Evolutionary conservation across 92 coral and sea anemone species (phyloP).

Genomic region (Galaxea fascicularis): DNA sequence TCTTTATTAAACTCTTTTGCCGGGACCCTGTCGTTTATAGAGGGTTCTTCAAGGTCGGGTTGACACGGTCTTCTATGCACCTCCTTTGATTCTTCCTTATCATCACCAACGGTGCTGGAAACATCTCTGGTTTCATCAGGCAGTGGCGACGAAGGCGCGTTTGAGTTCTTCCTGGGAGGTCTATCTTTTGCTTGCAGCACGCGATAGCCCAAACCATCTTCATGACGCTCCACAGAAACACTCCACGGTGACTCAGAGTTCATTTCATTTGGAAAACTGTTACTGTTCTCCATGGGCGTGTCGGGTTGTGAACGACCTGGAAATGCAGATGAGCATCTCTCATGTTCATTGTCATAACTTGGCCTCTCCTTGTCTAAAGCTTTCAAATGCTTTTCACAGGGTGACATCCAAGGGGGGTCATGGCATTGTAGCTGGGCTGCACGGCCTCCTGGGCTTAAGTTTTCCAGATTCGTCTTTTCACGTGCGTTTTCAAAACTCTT

Average conservation of each 20-base stretch:
- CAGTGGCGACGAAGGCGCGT: background rate
- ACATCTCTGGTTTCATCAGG: background rate
- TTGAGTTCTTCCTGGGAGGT: background rate
- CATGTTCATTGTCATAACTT: background rate
- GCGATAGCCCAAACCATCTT: background rate
- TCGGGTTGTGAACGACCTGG: background rate
- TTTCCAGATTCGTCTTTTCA: background rate
- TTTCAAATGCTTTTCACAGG: background rate
- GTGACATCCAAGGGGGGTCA: background rate
- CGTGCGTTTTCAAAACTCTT: background rate
- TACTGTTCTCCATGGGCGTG: background rate
- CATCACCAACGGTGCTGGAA: background rate
- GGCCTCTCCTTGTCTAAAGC: background rate
- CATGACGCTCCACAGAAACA: background rate
- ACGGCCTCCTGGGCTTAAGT: background rate
- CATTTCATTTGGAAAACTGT: background rate
- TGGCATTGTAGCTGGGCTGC: background rate
- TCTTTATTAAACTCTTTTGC: background rate
- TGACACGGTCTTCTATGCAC: background rate
- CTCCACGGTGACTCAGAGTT: background rate
- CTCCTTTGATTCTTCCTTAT: background rate
- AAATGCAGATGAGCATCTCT: background rate
- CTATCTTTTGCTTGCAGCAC: background rate
- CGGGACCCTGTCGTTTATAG: background rate
- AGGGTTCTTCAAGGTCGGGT: background rate